These are phyloP conservation scores for Limenitis camilla DNA, from an alignment of 2,888 invertebrate genomes.

Conservation along the genomic window DNA sequence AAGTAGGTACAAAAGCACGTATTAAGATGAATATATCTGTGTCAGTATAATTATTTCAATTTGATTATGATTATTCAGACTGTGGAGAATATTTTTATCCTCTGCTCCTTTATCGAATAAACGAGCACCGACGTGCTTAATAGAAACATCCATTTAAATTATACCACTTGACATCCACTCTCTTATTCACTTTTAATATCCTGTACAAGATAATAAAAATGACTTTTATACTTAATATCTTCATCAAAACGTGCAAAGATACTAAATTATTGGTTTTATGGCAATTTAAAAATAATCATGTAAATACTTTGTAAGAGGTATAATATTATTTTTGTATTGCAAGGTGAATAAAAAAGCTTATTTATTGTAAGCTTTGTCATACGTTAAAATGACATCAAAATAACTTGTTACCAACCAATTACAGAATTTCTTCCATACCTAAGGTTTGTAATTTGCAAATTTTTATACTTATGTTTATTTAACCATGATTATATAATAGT, in stretches of 20 bases:
- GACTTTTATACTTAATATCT: conserved; percentile 9
- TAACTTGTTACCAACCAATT: no score
- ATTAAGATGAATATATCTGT: neutral
- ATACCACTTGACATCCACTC: conserved; percentile 6
- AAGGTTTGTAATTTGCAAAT: no score
- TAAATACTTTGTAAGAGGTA: neutral
- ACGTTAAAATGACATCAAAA: no score
- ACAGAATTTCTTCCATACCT: no score
- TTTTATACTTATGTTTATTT: no score
- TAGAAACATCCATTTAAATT: conserved; percentile 13
- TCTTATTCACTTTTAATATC: conserved; percentile 8
- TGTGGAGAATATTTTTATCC: conserved; percentile 2
- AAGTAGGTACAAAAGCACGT: neutral
- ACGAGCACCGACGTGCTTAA: conserved; percentile 7
- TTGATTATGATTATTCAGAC: conserved; percentile 1
- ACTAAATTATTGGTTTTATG: conserved; percentile 8
- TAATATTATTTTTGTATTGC: no score
- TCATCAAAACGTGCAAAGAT: conserved; percentile 3
- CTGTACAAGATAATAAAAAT: conserved; percentile 6
- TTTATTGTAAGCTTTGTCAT: no score
- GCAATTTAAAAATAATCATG: conserved; percentile 2
- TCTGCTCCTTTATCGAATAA: conserved; percentile 1
- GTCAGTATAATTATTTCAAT: conserved; percentile 1
- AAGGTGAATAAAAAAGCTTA: no score
- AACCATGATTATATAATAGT: no score